Conservation (phyloP, 2,888 invertebrate species). For the Mesorhabditis spiculigera region DNA sequence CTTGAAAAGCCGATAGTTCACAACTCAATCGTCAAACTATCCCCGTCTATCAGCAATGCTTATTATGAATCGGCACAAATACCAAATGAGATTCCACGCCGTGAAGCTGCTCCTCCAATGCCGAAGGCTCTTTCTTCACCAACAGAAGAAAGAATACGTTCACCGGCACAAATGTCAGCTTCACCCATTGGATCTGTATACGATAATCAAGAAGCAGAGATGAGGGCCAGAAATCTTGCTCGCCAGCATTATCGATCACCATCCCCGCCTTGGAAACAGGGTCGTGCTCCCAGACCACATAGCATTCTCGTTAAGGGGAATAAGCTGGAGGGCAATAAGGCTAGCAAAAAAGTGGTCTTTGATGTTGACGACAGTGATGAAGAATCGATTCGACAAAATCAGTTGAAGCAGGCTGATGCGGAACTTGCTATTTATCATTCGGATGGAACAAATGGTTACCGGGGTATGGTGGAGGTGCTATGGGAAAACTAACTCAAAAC, state of each 20-base stretch:
- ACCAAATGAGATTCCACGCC: too few relatives aligned
- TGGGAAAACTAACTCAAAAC: not conserved
- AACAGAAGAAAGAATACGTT: not conserved
- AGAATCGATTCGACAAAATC: not conserved
- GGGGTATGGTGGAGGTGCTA: too few relatives aligned
- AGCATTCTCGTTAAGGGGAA: constrained; percentile 5
- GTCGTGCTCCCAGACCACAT: not conserved
- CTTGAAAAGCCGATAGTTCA: not conserved
- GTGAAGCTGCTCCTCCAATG: not conserved
- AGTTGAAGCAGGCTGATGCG: not conserved
- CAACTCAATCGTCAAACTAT: not conserved
- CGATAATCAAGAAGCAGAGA: not conserved
- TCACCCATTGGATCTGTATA: constrained; percentile 3
- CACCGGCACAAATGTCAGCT: constrained; percentile 1
- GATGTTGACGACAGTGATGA: not conserved
- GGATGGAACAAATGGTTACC: too few relatives aligned
- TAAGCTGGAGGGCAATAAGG: not conserved
- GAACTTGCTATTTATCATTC: not conserved
- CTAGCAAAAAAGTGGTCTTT: not conserved
- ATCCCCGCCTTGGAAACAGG: not conserved
- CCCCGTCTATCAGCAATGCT: not conserved
- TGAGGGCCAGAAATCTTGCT: not conserved
- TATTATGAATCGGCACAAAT: too few relatives aligned
- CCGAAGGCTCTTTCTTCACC: not conserved
- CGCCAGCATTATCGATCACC: not conserved